Evolutionary conservation across 2,113 vertebrate species (phyloP).

Genomic region (Caranx melampygus): DNA sequence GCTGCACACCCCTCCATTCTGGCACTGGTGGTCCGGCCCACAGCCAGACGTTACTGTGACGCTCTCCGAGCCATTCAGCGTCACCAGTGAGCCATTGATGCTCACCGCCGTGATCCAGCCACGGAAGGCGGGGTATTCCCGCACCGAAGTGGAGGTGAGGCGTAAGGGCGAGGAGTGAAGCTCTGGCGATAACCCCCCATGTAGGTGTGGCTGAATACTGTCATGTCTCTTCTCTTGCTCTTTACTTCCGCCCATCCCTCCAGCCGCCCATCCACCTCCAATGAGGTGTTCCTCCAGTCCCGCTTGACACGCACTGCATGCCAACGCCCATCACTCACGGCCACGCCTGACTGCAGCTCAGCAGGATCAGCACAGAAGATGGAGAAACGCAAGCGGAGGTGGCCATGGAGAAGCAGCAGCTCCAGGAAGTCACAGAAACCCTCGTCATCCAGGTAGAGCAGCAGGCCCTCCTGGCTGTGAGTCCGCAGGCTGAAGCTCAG

Average conservation of each 20-base stretch:
- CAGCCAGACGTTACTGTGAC: conserved; percentile 88
- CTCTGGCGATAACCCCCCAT: conserved; percentile 93
- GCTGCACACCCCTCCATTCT: conserved; percentile 96
- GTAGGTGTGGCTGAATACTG: conserved; percentile 95
- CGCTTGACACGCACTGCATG: conserved; percentile 91
- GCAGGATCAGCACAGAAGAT: conserved; percentile 98
- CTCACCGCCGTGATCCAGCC: conserved; percentile 94
- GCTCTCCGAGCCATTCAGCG: conserved; percentile 88
- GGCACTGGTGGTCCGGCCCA: conserved; percentile 90
- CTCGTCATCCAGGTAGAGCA: conserved; percentile 98
- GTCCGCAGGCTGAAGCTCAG: conserved; percentile 99
- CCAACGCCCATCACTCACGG: conserved; percentile 94
- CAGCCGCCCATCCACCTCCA: conserved; percentile 91
- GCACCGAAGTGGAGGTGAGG: conserved; percentile 90
- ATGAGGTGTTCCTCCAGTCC: conserved; percentile 96
- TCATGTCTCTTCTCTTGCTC: conserved; percentile 98
- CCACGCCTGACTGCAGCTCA: conserved; percentile 90
- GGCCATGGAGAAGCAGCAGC: conserved; percentile 93
- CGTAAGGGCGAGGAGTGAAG: conserved; percentile 90
- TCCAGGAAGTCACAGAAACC: conserved; percentile 99
- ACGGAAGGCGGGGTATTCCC: conserved; percentile 91
- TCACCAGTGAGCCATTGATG: conserved; percentile 87
- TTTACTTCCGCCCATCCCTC: conserved; percentile 97
- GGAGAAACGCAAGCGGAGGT: conserved; percentile 96
- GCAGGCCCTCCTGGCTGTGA: conserved; percentile 93